phyloP scores from a whole-genome alignment of 1,140 invertebrate species.

The Eufriesea mexicana region DNA sequence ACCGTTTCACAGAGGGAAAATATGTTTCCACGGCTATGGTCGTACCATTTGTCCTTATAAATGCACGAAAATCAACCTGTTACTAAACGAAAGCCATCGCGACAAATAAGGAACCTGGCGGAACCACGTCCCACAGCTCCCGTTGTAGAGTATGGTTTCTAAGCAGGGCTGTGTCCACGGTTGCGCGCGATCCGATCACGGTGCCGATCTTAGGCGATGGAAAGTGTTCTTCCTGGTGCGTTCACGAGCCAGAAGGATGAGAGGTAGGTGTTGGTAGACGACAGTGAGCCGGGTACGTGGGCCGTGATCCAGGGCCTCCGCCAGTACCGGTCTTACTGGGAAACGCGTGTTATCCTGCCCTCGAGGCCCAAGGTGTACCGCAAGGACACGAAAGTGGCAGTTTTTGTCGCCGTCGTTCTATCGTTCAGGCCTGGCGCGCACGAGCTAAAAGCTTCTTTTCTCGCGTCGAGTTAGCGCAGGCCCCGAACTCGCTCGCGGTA shows the following conservation, averaged over 20 bases:
- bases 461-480: slow-evolving; percentile 20
- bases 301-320: slow-evolving; percentile 52
- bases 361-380: slow-evolving; percentile 62
- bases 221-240: slow-evolving; percentile 58
- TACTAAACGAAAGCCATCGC: no score
- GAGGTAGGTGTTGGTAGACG: slow-evolving; percentile 49
- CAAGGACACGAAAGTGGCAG: slow-evolving; percentile 67
- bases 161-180: no score
- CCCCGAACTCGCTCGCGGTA: slow-evolving; percentile 48
- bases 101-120: no score
- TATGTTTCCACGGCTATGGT: no score
- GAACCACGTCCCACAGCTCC: no score
- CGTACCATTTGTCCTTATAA: no score
- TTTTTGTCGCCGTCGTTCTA: slow-evolving; percentile 56
- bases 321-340: slow-evolving; percentile 58
- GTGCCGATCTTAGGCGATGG: slow-evolving; percentile 4
- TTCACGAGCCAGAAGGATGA: slow-evolving; percentile 22
- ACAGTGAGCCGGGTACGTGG: slow-evolving; percentile 50
- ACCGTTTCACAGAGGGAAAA: no score
- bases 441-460: slow-evolving; percentile 58
- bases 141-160: no score
- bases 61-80: no score
- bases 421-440: slow-evolving; percentile 7
- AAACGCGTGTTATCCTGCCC: slow-evolving; percentile 60
- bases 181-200: slow-evolving; percentile 11